Percentiles rank a stretch among this genome's conserved stretches.
Evolutionary conservation across 2,113 vertebrate genomes (phyloP).

Genomic region (Thamnophis sirtalis): DNA sequence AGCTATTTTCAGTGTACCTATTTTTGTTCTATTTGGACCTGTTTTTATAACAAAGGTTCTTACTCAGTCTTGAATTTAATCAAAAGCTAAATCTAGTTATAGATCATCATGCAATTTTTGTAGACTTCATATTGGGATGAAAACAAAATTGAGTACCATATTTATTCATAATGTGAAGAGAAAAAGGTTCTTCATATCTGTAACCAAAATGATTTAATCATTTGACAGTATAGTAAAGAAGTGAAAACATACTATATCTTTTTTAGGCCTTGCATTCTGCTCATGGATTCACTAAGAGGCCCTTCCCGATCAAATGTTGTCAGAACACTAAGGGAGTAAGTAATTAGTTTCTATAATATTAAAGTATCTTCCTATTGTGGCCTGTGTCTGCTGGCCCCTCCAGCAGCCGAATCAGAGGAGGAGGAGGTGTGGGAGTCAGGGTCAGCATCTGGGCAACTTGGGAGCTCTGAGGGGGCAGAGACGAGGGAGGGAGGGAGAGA

Average conservation of each 20-base stretch:
- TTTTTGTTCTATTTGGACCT: neutral
- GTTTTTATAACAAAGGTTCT: neutral
- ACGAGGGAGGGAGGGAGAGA: too few relatives aligned
- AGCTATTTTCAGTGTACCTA: neutral
- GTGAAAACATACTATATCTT: slow-evolving; percentile 13
- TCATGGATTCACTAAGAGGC: slow-evolving; percentile 96
- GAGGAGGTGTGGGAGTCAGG: too few relatives aligned
- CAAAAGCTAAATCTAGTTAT: neutral
- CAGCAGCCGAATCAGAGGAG: too few relatives aligned
- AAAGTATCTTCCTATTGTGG: neutral
- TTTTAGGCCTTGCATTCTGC: slow-evolving; percentile 91
- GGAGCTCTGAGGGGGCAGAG: too few relatives aligned
- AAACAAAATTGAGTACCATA: neutral
- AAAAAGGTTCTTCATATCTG: neutral
- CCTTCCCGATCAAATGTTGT: slow-evolving; percentile 90
- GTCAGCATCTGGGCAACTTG: too few relatives aligned
- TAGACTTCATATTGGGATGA: neutral
- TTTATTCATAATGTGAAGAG: neutral
- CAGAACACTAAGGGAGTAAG: slow-evolving; percentile 95
- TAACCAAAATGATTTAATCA: neutral
- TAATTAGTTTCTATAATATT: slow-evolving; percentile 21
- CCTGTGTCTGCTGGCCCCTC: too few relatives aligned
- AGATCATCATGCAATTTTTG: neutral
- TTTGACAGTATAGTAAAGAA: neutral
- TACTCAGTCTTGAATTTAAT: neutral